These are phyloP conservation scores for Drosophila orena DNA, from an alignment of 1,140 invertebrate species.

Conservation along the genomic window DNA sequence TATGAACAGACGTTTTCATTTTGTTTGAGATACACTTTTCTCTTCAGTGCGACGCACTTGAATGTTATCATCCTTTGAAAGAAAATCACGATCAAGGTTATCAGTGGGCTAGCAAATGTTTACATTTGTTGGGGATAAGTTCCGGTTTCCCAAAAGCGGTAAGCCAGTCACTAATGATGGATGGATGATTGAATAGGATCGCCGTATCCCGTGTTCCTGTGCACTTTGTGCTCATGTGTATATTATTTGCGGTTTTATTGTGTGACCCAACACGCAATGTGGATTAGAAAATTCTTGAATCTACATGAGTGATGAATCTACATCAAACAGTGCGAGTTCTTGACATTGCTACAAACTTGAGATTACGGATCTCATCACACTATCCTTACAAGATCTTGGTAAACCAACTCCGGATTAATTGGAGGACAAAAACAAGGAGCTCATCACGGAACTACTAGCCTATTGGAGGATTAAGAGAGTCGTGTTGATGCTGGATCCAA, in stretches of 20 bases:
- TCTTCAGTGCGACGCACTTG: conserved; percentile 16
- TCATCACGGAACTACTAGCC: too few species aligned
- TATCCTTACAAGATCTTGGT: too few species aligned
- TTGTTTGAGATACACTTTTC: conserved; percentile 1
- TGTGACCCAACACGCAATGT: too few species aligned
- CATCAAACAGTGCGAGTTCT: too few species aligned
- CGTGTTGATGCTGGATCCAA: not conserved
- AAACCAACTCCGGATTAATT: too few species aligned
- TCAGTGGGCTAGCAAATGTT: conserved; percentile 18
- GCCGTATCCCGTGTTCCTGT: not conserved
- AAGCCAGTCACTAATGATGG: conserved; percentile 3
- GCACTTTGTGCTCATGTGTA: not conserved
- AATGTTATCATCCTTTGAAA: conserved; percentile 5
- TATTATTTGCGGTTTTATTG: not conserved
- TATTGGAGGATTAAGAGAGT: not conserved
- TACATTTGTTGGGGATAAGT: not conserved
- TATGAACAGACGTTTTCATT: not conserved
- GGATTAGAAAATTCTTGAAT: not conserved
- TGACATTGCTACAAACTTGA: too few species aligned
- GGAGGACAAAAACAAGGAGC: too few species aligned
- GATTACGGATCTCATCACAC: too few species aligned
- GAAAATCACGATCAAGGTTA: conserved; percentile 30
- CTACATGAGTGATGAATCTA: too few species aligned
- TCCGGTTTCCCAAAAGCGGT: conserved; percentile 1
- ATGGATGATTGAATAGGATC: not conserved